Evolutionary conservation across 2,888 invertebrate species (phyloP).

Genomic region (Aleiodes testaceus): DNA sequence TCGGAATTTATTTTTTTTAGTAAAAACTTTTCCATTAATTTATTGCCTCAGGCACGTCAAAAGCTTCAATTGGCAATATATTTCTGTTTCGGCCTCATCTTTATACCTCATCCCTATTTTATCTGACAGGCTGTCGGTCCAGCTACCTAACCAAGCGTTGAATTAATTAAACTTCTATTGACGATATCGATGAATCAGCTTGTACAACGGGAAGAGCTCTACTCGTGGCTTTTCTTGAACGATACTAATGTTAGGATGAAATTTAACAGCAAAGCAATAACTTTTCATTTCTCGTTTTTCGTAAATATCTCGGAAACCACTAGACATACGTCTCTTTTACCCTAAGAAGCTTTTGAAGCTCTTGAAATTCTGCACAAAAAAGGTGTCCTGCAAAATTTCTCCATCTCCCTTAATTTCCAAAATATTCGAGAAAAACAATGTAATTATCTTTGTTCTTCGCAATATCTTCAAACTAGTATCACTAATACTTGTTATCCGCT

Average conservation of each 20-base stretch:
- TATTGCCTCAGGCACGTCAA: slow-evolving; percentile 39
- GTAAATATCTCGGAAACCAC: no score
- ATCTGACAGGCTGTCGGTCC: slow-evolving; percentile 63
- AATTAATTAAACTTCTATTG: slow-evolving; percentile 73
- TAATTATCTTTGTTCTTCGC: no score
- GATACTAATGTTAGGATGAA: slow-evolving; percentile 27
- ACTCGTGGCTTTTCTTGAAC: slow-evolving; percentile 40
- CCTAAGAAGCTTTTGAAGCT: no score
- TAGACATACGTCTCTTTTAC: no score
- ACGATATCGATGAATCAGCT: slow-evolving; percentile 73
- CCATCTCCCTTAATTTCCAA: no score
- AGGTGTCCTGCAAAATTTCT: no score
- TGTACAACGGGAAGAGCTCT: slow-evolving; percentile 52
- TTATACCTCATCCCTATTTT: slow-evolving; percentile 48
- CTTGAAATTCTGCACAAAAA: no score
- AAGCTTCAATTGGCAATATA: slow-evolving; percentile 37
- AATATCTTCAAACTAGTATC: slow-evolving; percentile 25
- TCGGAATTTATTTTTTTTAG: neutral
- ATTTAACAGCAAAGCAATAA: slow-evolving; percentile 40
- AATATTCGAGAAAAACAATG: no score
- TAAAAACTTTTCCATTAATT: slow-evolving; percentile 44
- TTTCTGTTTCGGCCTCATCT: slow-evolving; percentile 40
- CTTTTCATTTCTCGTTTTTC: slow-evolving; percentile 12
- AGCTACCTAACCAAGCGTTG: slow-evolving; percentile 68
- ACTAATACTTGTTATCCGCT: slow-evolving; percentile 8